Conservation (phyloP, 2,888 invertebrate genomes). For the Ormyrus labotus region DNA sequence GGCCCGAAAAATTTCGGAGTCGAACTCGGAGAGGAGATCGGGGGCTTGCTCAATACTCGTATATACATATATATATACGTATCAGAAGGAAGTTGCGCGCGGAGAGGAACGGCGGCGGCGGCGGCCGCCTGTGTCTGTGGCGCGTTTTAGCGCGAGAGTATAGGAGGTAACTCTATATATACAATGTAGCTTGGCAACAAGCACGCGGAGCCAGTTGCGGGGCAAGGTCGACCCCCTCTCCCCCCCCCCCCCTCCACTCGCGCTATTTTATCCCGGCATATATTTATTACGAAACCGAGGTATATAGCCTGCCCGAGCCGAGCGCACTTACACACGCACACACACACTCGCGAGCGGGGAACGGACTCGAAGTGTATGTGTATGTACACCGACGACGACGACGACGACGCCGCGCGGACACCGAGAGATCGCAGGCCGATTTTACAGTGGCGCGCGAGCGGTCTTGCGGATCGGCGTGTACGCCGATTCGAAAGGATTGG, state of each 20-base stretch:
- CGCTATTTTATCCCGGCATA: conserved; percentile 71
- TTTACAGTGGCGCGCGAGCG: too few species aligned
- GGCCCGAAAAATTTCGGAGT: too few species aligned
- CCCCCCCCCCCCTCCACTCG: conserved; percentile 47
- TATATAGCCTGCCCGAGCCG: background rate
- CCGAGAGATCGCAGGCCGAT: too few species aligned
- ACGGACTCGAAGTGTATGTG: too few species aligned
- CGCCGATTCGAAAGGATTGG: too few species aligned
- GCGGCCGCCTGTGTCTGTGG: background rate
- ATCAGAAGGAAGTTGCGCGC: background rate
- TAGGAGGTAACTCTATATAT: conserved; percentile 63
- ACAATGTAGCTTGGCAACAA: conserved; percentile 73
- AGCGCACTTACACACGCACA: background rate
- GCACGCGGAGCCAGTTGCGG: conserved; percentile 61
- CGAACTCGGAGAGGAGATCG: background rate
- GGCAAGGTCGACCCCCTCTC: conserved; percentile 72
- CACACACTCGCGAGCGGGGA: background rate
- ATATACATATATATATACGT: too few species aligned
- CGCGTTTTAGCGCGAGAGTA: background rate
- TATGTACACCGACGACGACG: too few species aligned
- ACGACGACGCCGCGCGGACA: too few species aligned
- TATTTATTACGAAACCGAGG: conserved; percentile 71
- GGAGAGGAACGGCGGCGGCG: background rate
- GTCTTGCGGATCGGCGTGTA: too few species aligned
- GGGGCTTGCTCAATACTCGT: too few species aligned